phyloP scores from a whole-genome alignment of 2,797 vertebrate genomes.

The Nannoperca australis region DNA sequence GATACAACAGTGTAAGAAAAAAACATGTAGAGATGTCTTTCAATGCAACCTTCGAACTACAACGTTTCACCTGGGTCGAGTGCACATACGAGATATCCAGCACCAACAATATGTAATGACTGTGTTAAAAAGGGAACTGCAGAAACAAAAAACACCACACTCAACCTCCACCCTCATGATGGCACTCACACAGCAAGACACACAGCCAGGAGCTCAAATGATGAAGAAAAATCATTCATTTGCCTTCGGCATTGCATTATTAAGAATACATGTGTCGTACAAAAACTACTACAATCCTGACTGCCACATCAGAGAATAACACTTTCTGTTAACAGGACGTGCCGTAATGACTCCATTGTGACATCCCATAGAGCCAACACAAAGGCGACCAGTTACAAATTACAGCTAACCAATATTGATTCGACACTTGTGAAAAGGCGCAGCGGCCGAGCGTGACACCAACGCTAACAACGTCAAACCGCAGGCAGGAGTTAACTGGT shows the following conservation, averaged over 20 bases:
- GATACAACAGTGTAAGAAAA: neutral
- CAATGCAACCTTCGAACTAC: neutral
- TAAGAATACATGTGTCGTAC: neutral
- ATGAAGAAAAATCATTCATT: neutral
- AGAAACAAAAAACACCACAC: neutral
- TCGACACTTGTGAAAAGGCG: slow-evolving; percentile 14
- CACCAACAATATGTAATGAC: neutral
- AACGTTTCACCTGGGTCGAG: neutral
- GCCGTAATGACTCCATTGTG: too few relatives aligned
- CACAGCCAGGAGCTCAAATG: neutral
- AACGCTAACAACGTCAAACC: slow-evolving; percentile 51
- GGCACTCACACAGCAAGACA: neutral
- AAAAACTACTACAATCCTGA: neutral
- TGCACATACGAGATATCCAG: neutral
- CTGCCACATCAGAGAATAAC: slow-evolving; percentile 4
- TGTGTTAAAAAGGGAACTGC: neutral
- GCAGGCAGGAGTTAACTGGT: slow-evolving; percentile 39
- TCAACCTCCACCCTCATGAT: neutral
- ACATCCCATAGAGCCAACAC: neutral
- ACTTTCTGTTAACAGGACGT: too few relatives aligned
- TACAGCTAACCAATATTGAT: slow-evolving; percentile 55
- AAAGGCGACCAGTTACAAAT: slow-evolving; percentile 38
- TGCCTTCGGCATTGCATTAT: neutral
- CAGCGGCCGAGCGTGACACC: slow-evolving; percentile 6
- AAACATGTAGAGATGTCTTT: neutral